Evolutionary conservation across 2,888 invertebrate species (phyloP), one percentile per base, ranked within the genome.

Genomic region (Trichogramma dendrolimi): DNA sequence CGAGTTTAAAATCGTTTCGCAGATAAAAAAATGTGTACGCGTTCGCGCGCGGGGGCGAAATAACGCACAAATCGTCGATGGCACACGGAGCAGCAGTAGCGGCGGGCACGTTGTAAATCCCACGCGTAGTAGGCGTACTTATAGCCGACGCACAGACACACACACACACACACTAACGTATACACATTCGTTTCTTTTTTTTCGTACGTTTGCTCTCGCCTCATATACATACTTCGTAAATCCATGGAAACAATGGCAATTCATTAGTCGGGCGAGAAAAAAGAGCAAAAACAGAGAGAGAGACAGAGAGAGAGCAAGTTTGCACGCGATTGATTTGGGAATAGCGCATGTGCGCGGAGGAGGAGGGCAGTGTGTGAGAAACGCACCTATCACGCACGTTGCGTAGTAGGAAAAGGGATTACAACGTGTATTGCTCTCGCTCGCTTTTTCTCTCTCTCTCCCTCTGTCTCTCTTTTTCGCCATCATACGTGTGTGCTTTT

Each of bases 291-390:
- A 27, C 27, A 27, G 27, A 27, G 27, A 27, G 27, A 27, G 2
- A 27, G 27, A 27, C 2, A 27, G 2, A 27, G 27, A 27, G 27
- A 27, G 27, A 27, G 27, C 27, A 52, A 46, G 57, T 55, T 54
- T 41, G 53, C 39, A 42, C 59, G 54, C 61, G 62, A 63, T 63
- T 65, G 63, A 61, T 65, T 61, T 49, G 46, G 43, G 55, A 58
- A 39, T 46, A 54, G 53, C 53, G 46, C 40, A 27, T 27, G 27
- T 27, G 27, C 27, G 3, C 27, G 27, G 27, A 3, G 27, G 27
- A 27, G 3, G 27, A 27, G 27, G 27, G 27, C 3, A 27, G 27
- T 27, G 27, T 3, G 27, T 27, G 27, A 27, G 27, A 27, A 27
- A 27, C 27, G 27, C 27, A 27, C 27, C 27, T 27, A 27, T 27